A percentile compares a stretch with the other conserved stretches of the same genome.
phyloP scores from a whole-genome alignment of 2,797 vertebrate genomes.

The Cottoperca gobio region DNA sequence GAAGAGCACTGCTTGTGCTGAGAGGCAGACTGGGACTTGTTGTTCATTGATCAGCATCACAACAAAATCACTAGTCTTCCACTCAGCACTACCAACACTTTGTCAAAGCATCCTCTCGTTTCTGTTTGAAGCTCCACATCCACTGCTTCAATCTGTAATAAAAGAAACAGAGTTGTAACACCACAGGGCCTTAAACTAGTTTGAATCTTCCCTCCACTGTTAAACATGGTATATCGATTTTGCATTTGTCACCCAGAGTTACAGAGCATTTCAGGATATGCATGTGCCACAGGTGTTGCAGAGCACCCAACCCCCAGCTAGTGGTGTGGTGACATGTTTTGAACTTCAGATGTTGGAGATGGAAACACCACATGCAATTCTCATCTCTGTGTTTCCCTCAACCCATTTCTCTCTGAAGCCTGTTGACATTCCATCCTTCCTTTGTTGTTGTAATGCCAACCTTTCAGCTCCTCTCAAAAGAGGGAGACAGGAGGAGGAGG shows the following conservation, averaged over 20 bases:
- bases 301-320: neutral
- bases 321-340: constrained; percentile 44
- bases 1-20: constrained; percentile 74
- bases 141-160: constrained; percentile 51
- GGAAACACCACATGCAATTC: constrained; percentile 58
- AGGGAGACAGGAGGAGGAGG: constrained; percentile 68
- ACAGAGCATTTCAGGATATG: constrained; percentile 24
- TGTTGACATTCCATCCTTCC: constrained; percentile 85
- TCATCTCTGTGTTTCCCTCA: constrained; percentile 59
- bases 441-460: constrained; percentile 87
- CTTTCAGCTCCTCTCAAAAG: constrained; percentile 84
- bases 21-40: constrained; percentile 87
- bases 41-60: constrained; percentile 81
- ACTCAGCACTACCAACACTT: constrained; percentile 76
- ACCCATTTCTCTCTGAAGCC: constrained; percentile 82
- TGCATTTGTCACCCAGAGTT: constrained; percentile 20
- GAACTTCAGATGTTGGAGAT: constrained; percentile 68
- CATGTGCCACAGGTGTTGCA: constrained; percentile 45
- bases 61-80: constrained; percentile 89
- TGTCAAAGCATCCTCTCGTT: constrained; percentile 11
- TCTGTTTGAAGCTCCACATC: constrained; percentile 18
- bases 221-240: constrained; percentile 23
- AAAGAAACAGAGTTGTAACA: constrained; percentile 50
- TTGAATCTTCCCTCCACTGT: neutral
- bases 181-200: neutral